phyloP scores from a whole-genome alignment of 2,797 vertebrate species.

The Calcarius lapponicus region DNA sequence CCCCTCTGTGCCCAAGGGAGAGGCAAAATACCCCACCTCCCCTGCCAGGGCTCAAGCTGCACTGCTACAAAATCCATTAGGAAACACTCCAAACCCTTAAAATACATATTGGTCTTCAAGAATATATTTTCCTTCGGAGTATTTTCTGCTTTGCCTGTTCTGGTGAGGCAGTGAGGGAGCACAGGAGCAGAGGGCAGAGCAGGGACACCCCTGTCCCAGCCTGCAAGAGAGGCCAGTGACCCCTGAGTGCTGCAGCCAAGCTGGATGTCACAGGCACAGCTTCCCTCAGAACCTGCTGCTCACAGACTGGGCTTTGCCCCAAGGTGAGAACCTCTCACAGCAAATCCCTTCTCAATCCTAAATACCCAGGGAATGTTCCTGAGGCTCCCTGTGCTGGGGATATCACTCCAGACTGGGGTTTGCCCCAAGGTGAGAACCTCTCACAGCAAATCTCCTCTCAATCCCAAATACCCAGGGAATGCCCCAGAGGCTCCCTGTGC shows the following conservation, averaged over 20 bases:
- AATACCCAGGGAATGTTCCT: not conserved
- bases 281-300: not conserved
- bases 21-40: not conserved
- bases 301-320: fast-evolving
- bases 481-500: not conserved
- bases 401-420: not conserved
- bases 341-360: not conserved
- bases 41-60: not conserved
- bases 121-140: not conserved
- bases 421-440: not conserved
- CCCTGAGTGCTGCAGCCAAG: not conserved
- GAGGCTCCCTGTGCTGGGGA: not conserved
- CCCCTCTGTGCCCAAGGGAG: not conserved
- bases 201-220: not conserved
- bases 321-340: not conserved
- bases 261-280: not conserved
- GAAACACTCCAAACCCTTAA: not conserved
- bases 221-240: not conserved
- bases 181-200: not conserved
- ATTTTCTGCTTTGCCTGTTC: not conserved
- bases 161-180: not conserved
- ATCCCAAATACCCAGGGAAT: not conserved
- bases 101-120: not conserved
- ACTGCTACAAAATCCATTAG: not conserved
- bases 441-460: too few relatives aligned